Base-by-base conservation (phyloP, 2,113 vertebrate species). In the Apodemus sylvaticus region DNA sequence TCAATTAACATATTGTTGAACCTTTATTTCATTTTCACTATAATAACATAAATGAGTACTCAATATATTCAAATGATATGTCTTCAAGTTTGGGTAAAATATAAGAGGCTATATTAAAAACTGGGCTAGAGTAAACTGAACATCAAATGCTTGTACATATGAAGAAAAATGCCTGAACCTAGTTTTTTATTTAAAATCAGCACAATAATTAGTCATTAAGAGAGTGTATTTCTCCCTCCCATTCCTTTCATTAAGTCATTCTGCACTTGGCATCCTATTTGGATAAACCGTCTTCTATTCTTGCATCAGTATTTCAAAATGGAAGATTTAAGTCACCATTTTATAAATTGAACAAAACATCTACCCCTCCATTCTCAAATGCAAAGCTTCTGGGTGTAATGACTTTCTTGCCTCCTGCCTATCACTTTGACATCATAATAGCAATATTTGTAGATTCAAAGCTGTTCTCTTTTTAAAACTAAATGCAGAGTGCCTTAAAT, bases 361-460 rank as follows among this genome's bases (percentile, higher is more conserved):
- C 42, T 88, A 92, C 64, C 22, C 10, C 42, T 71, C 70, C 19
- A 60, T 88, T 79, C 58, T 92, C 90, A 93, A 93, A 94, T 93
- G 73, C 62, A 89, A 76, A 4, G 4, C 26, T 87, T 95, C 58
- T 92, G 51, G 42, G 14, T 31, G 79, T 58, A 86, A 94, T 60
- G 62, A 60, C 58, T 94, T 96, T 39, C 17, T 62, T 81, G 42
- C 1, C 76, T 81, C 7, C 79, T 95, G 6, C 19, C 83, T 96
- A 76, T 94, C 85, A 96, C 94, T 94, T 92, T 92, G 16, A 96
- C 88, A 34, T 85, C 66, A 91, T 74, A 91, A 90, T 78, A 95
- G 66, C 31, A 91, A 86, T 83, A 79, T 90, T 89, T 93, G 4
- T 83, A 90, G 81, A 96, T 89, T 94, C 89, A 96, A 95, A 96